Evolutionary conservation across 2,888 invertebrate genomes (phyloP), one percentile per base, ranked within the genome.

Genomic region (Oscheius onirici): DNA sequence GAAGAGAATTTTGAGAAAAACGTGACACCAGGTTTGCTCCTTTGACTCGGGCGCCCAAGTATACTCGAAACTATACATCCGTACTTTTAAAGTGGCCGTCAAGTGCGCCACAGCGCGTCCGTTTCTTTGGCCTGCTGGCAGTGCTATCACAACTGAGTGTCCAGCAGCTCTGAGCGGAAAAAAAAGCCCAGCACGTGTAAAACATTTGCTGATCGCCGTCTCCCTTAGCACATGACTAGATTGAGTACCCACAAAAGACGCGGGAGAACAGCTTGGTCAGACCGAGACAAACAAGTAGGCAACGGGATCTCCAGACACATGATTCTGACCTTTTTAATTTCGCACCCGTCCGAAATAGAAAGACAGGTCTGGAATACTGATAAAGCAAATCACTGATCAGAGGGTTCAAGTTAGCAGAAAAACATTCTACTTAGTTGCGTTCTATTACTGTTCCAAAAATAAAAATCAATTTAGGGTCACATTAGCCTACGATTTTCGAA

Each of bases 141-240:
- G 17, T 41, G 5, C 58, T 58, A 58, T 58, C 58, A 58, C 58
- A 58, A 34, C 58, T 41, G n/a, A 41, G 58, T 58, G 58, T 58
- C 58, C 58, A 58, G 34, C 22, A 6, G 15, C 43, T 40, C 20
- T n/a, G 41, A 41, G n/a, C 40, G 41, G 58, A n/a, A n/a, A 40
- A 20, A 40, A 41, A 41, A 17, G 40, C 41, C n/a, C 5, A 34
- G 34, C 58, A 58, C 58, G 58, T 58, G 58, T n/a, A 13, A 13
- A 24, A n/a, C 61, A 49, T 43, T 44, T 61, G 61, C 28, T 60
- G 60, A 20, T 58, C 24, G 5, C n/a, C 43, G 17, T 43, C 44
- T 60, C 28, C 66, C 5, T 6, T 6, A 34, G 34, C 52, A 66
- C 66, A 66, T 63, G 63, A 63, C 63, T 49, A 46, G 63, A 63